Conservation (phyloP, 2,888 invertebrate genomes). For the Eupithecia tripunctaria region DNA sequence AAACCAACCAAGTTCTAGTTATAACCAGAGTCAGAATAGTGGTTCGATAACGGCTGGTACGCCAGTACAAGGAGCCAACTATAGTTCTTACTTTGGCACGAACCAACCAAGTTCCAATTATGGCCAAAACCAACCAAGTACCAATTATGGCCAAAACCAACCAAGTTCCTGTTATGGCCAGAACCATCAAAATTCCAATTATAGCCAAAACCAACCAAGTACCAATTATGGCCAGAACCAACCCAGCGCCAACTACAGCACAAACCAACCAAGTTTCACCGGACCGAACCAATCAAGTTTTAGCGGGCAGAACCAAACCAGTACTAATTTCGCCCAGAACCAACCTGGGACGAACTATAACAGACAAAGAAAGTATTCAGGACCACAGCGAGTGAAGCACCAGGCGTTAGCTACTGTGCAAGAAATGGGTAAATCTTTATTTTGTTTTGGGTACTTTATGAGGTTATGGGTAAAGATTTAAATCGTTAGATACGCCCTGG, state of each 20-base stretch:
- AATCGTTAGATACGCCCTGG: no score
- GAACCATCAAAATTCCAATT: conserved; percentile 7
- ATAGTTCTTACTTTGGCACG: conserved; percentile 8
- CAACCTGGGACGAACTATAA: conserved; percentile 17
- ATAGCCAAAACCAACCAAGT: background rate
- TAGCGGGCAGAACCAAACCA: background rate
- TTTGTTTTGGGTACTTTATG: conserved; percentile 33
- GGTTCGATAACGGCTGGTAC: conserved; percentile 16
- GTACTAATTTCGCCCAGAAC: conserved; percentile 1
- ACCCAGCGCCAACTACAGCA: conserved; percentile 2
- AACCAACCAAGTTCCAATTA: conserved; percentile 10
- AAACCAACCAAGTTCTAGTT: conserved; percentile 8
- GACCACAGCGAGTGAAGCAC: conserved; percentile 78
- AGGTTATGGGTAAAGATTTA: background rate
- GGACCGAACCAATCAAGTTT: background rate
- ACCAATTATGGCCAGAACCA: background rate
- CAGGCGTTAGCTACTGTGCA: conserved; percentile 88
- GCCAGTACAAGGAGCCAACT: conserved; percentile 6
- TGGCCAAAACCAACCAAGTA: background rate
- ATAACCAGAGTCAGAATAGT: background rate
- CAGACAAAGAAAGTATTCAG: conserved; percentile 84
- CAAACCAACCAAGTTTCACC: conserved; percentile 14
- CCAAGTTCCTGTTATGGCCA: conserved; percentile 1
- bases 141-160: background rate
- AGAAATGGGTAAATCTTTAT: conserved; percentile 87